These are phyloP conservation scores for Flexamia atlantica DNA, from an alignment of 2,888 invertebrate species.

Conservation along the genomic window DNA sequence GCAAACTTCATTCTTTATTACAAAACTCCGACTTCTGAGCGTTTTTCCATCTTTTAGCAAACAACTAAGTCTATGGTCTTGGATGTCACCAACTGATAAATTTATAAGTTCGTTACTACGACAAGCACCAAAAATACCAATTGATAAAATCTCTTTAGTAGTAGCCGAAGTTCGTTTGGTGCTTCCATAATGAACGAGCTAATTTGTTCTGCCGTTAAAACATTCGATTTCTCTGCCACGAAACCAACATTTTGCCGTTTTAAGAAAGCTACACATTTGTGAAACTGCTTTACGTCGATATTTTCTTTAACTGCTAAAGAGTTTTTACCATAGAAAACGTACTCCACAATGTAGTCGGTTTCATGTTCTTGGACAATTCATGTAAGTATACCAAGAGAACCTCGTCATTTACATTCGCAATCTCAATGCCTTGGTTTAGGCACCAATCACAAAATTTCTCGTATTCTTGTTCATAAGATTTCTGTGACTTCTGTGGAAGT, in stretches of 20 bases:
- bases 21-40: background rate
- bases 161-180: background rate
- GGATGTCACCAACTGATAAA: constrained; percentile 1
- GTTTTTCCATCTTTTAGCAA: background rate
- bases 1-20: background rate
- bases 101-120: background rate
- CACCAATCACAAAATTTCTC: background rate
- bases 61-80: constrained; percentile 4
- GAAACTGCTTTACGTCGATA: background rate
- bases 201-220: background rate
- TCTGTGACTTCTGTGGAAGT: background rate
- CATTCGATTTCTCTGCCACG: background rate
- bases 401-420: background rate
- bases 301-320: background rate
- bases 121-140: constrained; percentile 3
- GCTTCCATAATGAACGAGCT: constrained; percentile 4
- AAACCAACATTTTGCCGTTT: constrained; percentile 1
- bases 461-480: background rate
- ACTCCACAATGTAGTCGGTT: background rate
- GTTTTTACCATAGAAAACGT: background rate
- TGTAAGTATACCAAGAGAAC: background rate
- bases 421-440: background rate
- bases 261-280: background rate
- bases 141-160: background rate
- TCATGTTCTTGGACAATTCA: background rate